Evolutionary conservation across 2,113 vertebrate genomes (phyloP), one percentile per base, ranked within the genome.

Genomic region (Psittacara wagleri): DNA sequence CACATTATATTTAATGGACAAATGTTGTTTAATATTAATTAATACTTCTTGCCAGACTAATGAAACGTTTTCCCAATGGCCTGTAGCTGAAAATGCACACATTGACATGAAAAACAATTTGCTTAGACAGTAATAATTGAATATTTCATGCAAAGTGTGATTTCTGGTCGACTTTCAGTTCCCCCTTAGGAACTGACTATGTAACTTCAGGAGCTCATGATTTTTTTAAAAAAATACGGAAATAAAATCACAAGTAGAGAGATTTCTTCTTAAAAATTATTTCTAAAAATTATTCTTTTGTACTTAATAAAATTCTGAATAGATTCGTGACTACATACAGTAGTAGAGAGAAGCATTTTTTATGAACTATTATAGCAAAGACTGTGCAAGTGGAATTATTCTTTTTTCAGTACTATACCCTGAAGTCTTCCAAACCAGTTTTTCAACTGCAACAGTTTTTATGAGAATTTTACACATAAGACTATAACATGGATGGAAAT

Each of bases 121-220:
- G 10, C 33, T 82, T 64, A 70, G 9, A 79, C 13, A 88, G 22
- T 19, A 46, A 6, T 3, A 5, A 28, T 2, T 48, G 16, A 68
- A n/a, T 22, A 55, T 11, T 14, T 0, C 22, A 67, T 33, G 6
- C 2, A 55, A 78, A 49, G 1, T 46, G 5, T n/a, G 5, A 3
- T 52, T 95, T 95, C n/a, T 35, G 1, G 3, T 37, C 18, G 78
- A 33, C 11, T 88, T 88, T 48, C 19, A 51, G 54, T 83, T 88
- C 35, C 4, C 1, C 27, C 19, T 64, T 64, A 48, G n/a, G 57
- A 94, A n/a, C 4, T 51, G 41, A 35, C 17, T n/a, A 12, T 3
- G 28, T 64, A 62, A 48, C 35, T 54, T 81, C 27, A 63, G 31
- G 8, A 41, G 6, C 17, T 54, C 35, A 54, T 46, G 2, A 43